Evolutionary conservation across 2,888 invertebrate species (phyloP).

Genomic region (Parascotia fuliginaria): DNA sequence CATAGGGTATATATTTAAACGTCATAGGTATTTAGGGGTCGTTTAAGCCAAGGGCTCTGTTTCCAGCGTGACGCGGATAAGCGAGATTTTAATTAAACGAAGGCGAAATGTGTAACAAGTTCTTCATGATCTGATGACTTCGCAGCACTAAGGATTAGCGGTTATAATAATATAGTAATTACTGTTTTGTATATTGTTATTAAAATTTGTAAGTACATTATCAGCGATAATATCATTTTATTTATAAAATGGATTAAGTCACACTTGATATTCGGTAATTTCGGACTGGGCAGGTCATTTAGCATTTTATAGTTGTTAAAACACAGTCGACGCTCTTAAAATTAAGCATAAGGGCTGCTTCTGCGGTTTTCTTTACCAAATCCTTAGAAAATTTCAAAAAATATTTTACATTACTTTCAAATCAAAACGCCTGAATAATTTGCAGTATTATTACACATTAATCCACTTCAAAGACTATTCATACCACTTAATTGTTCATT

Average conservation of each 20-base stretch:
- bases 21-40: conserved; percentile 49
- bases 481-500: neutral
- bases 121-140: conserved; percentile 40
- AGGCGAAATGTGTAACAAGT: conserved; percentile 58
- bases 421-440: neutral
- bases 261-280: too few relatives aligned
- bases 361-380: too few relatives aligned
- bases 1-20: conserved; percentile 47
- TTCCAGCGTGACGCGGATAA: conserved; percentile 79
- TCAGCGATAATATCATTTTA: too few relatives aligned
- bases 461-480: neutral
- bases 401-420: too few relatives aligned
- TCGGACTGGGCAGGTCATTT: too few relatives aligned
- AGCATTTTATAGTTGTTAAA: too few relatives aligned
- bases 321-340: too few relatives aligned
- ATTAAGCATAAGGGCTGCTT: too few relatives aligned
- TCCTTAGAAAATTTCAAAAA: too few relatives aligned
- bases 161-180: neutral
- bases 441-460: neutral
- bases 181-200: too few relatives aligned
- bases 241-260: too few relatives aligned
- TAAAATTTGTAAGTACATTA: too few relatives aligned
- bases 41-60: conserved; percentile 72
- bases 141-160: conserved; percentile 14
- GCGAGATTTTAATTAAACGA: conserved; percentile 80